A percentile compares a stretch with the other conserved stretches of the same genome.
phyloP scores from a whole-genome alignment of 2,113 vertebrate species.

The Willisornis vidua region DNA sequence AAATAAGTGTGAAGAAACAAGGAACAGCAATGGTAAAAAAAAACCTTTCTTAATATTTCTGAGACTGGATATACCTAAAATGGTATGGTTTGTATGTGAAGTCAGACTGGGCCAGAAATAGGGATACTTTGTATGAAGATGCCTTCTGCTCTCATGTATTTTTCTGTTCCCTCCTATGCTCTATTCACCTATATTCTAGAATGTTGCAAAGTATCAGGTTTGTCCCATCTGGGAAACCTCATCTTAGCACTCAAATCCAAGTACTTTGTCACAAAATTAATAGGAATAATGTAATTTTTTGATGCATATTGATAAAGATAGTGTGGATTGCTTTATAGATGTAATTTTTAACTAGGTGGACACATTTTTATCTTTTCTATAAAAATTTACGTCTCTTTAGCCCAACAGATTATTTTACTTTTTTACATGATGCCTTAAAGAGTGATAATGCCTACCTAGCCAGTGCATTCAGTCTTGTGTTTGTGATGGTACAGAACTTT shows the following conservation, averaged over 20 bases:
- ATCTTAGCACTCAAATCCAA: background rate
- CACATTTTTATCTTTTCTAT: background rate
- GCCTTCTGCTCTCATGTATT: background rate
- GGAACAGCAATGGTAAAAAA: background rate
- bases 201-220: background rate
- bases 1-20: background rate
- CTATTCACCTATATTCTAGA: background rate
- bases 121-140: background rate
- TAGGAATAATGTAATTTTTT: background rate
- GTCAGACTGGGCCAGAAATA: background rate
- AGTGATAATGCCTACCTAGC: background rate
- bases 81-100: background rate
- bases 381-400: background rate
- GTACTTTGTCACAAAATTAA: background rate
- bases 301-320: background rate
- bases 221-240: background rate
- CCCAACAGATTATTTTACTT: background rate
- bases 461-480: background rate
- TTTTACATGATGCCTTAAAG: background rate
- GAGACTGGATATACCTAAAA: background rate
- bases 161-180: background rate
- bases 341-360: background rate
- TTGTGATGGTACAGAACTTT: background rate
- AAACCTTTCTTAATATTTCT: background rate
- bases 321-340: background rate